Conservation (phyloP, 2,113 vertebrate genomes). For the Antigone vipio region DNA sequence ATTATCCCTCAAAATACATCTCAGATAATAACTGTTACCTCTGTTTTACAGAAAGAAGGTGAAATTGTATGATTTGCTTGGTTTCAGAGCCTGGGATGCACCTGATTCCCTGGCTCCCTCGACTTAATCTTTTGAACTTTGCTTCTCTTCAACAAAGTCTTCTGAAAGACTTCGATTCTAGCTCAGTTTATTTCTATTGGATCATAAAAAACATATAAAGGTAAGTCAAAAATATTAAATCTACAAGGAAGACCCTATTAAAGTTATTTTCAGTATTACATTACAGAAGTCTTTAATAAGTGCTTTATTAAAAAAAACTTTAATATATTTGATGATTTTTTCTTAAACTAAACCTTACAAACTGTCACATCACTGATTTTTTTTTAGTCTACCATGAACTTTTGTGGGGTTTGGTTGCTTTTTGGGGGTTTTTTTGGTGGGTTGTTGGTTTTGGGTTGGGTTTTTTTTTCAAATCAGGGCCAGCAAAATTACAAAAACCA, state of each 20-base stretch:
- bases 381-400: neutral
- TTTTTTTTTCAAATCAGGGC: neutral
- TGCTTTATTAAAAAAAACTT: neutral
- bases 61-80: neutral
- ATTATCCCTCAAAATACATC: neutral
- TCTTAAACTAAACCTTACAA: neutral
- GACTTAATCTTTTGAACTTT: neutral
- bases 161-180: neutral
- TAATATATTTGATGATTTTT: neutral
- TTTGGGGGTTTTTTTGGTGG: neutral
- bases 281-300: neutral
- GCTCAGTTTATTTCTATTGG: neutral
- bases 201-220: neutral
- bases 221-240: neutral
- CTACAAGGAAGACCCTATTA: neutral
- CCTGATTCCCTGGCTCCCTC: neutral
- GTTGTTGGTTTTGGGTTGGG: too few relatives aligned
- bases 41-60: neutral
- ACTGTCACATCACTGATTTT: neutral
- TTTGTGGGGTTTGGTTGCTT: neutral
- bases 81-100: neutral
- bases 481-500: neutral
- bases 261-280: neutral
- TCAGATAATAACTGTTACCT: neutral
- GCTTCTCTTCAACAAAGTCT: neutral